Percentiles rank a stretch among this genome's conserved stretches.
Conservation (phyloP, 2,113 vertebrate species). For the Cercopithecus mona region DNA sequence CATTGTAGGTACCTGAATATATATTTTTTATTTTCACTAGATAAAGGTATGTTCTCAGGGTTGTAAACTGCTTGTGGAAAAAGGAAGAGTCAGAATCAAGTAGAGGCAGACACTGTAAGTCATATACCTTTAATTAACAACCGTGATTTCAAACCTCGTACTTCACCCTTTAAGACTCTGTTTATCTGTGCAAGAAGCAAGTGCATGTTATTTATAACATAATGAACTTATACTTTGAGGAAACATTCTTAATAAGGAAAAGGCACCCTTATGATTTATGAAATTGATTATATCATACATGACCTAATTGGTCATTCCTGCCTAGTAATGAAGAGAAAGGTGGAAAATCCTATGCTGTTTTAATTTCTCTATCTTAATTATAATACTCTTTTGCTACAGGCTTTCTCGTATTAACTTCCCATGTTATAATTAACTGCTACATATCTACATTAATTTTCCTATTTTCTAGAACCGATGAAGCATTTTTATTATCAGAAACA, state of each 20-base stretch:
- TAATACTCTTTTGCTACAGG: constrained; percentile 38
- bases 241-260: constrained; percentile 45
- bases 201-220: constrained; percentile 49
- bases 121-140: not conserved
- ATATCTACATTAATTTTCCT: constrained; percentile 61
- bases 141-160: not conserved
- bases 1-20: not conserved
- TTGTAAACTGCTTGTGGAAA: not conserved
- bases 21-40: not conserved
- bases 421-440: constrained; percentile 63
- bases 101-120: not conserved
- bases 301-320: constrained; percentile 60
- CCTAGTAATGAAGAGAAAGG: constrained; percentile 30
- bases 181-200: not conserved
- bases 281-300: constrained; percentile 52
- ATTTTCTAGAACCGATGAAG: constrained; percentile 19
- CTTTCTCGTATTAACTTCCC: constrained; percentile 49
- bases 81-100: constrained; percentile 17
- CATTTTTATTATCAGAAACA: constrained; percentile 26
- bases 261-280: constrained; percentile 26
- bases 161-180: not conserved
- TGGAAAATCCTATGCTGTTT: constrained; percentile 61
- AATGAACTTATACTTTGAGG: constrained; percentile 50
- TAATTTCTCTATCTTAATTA: constrained; percentile 69
- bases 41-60: not conserved